Evolutionary conservation across 1,140 invertebrate genomes (phyloP).

Genomic region (Brachionus asplanchnoidis): DNA sequence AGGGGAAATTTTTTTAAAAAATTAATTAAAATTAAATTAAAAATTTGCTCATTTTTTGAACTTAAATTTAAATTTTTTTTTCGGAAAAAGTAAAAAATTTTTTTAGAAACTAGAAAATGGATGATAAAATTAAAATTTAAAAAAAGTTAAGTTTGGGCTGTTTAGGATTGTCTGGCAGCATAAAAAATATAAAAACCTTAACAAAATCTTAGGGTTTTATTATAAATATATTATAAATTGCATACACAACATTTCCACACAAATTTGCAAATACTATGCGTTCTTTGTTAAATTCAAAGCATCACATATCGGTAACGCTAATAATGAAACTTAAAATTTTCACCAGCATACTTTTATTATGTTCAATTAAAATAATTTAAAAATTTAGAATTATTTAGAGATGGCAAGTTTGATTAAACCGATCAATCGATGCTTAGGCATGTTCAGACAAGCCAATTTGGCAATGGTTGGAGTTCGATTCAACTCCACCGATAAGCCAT

Average conservation of each 20-base stretch:
- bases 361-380: not conserved
- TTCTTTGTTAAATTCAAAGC: not conserved
- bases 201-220: not conserved
- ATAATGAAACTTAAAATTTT: not conserved
- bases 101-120: not conserved
- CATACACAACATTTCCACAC: not conserved
- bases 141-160: not conserved
- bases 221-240: not conserved
- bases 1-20: too few species aligned
- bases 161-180: not conserved
- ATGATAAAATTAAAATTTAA: not conserved
- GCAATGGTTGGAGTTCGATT: not conserved
- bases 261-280: not conserved
- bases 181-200: not conserved
- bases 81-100: not conserved
- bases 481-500: slow-evolving; percentile 7
- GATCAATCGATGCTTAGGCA: not conserved
- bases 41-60: too few species aligned
- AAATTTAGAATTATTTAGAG: not conserved
- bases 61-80: too few species aligned
- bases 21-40: too few species aligned
- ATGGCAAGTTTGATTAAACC: slow-evolving; percentile 27
- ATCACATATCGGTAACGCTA: not conserved
- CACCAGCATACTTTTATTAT: not conserved
- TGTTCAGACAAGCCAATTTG: slow-evolving; percentile 1